Base-by-base conservation (phyloP, 2,797 vertebrate species). In the Peromyscus attwateri region DNA sequence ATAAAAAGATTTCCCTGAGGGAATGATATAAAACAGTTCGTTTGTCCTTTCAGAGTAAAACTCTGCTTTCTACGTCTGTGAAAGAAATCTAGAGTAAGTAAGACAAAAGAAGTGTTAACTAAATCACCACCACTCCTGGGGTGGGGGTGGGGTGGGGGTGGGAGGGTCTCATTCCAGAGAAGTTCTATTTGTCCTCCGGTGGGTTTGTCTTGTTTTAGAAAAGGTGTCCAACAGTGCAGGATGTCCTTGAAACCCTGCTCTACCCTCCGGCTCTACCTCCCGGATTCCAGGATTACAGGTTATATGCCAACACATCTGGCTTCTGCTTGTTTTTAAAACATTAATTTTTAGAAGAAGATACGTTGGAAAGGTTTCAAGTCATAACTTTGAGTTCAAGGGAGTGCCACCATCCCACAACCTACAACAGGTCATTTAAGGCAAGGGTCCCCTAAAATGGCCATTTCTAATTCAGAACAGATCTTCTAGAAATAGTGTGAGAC, bases 71-170 rank as follows among this genome's bases (percentile, higher is more conserved):
- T 94, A 96, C 93, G 96, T 77, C 96, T 97, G 80, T 96, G 97
- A 98, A 98, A 98, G 91, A 95, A 97, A 98, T 95, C 96, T 96
- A 98, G 90, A 96, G 81, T 71, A 98, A 98, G 66, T 92, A 49
- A 49, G 70, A 98, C 97, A 97, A 95, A 96, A 96, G 87, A 96
- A 96, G 87, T 19, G 71, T 8, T 64, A 71, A 85, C 17, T 75
- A 97, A 89, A 94, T 31, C 66, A 40, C 57, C 17, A 95, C 16
- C 29, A 76, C 66, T 40, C 19, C 25, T 10, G 10, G 79, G 55
- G 64, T 0, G 16, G 6, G 8, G 37, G 3, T 0, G 16, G 6
- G 8, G 34, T 0, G 16, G 6, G 8, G 34, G 3, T 4, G 16
- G 13, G 9, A 0, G 23, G 31, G 4, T 62, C 60, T 79, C 89